Evolutionary conservation across 2,797 vertebrate species (phyloP), one percentile per base, ranked within the genome.

Genomic region (Sebastes elongatus): DNA sequence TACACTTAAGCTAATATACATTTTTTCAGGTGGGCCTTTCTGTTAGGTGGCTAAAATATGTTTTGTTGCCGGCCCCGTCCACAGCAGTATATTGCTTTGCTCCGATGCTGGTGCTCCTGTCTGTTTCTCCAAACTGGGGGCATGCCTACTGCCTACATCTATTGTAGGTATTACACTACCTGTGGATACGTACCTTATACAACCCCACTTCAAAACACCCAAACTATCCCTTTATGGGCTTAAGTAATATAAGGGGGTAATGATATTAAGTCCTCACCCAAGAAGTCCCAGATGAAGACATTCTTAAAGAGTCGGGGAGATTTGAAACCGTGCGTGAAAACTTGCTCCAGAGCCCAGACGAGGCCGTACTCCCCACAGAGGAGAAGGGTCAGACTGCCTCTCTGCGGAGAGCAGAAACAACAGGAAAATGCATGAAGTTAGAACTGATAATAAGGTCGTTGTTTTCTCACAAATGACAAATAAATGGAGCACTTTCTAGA

Each of bases 221-320:
- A 1, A 52, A 52, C 18, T 52, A 52, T 52, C 8, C 0, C 49
- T n/a, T 52, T 52, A 52, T 0, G 22, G 16, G 10, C 4, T 23
- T 27, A 10, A 25, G 9, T 52, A 49, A 59, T 62, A 27, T 49
- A 23, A 49, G 1, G 20, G 38, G 76, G 7, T 18, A 30, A 73
- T 76, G 6, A 59, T 35, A 76, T 20, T 3, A 66, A 62, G 28
- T 49, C 7, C 94, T 97, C 96, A 99, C 99, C 99, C 90, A 99
- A 93, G 84, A 98, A 99, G 93, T 99, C 99, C 99, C 99, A 99
- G 91, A 99, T 99, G 95, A 99, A 99, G 92, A 99, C 96, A 2
- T 98, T 99, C 95, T 99, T 99, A 95, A 99, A 99, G 92, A 99
- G 98, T 65, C 99, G 96, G 0, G 99, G 98, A 2, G 98, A 98